A percentile compares a stretch with the other conserved stretches of the same genome.
Conservation (phyloP, 1,140 invertebrate species). For the Triops longicaudatus region DNA sequence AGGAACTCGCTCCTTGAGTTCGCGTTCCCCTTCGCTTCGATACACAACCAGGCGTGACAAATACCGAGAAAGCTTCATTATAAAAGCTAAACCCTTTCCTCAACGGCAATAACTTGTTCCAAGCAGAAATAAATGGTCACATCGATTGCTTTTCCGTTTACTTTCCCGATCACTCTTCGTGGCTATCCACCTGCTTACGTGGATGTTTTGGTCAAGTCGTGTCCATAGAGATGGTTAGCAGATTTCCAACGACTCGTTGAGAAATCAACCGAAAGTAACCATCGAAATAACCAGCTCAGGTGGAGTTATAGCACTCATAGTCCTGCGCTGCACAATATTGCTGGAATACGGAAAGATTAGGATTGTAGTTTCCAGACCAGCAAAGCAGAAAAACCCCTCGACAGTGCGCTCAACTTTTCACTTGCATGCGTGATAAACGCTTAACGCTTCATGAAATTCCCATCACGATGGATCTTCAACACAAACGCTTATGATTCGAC, state of each 20-base stretch:
- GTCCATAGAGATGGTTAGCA: background rate
- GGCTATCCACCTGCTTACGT: background rate
- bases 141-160: background rate
- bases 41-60: background rate
- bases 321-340: background rate
- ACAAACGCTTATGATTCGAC: background rate
- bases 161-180: background rate
- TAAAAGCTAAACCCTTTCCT: background rate
- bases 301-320: background rate
- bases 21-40: background rate
- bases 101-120: background rate
- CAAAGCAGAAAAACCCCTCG: background rate
- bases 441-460: background rate
- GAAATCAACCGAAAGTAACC: background rate
- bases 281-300: background rate
- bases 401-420: conserved; percentile 1
- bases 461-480: background rate
- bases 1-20: background rate
- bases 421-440: background rate
- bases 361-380: background rate
- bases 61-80: background rate
- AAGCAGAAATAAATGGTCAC: background rate
- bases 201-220: background rate
- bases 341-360: background rate
- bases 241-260: background rate